phyloP scores from a whole-genome alignment of 2,113 vertebrate species.

The Laterallus jamaicensis region DNA sequence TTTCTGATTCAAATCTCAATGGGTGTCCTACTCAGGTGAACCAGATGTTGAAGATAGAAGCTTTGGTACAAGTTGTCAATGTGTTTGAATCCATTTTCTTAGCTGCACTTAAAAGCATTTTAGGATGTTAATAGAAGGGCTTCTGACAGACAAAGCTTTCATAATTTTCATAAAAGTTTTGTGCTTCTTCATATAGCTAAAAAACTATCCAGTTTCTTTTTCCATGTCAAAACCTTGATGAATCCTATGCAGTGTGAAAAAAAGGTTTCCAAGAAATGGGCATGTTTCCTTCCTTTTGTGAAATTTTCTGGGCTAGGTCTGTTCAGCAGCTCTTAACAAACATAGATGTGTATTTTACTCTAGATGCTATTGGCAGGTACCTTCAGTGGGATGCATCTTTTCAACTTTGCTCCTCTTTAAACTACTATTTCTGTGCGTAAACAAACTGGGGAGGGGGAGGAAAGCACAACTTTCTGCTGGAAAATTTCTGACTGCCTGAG shows the following conservation, averaged over 20 bases:
- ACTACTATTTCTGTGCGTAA: neutral
- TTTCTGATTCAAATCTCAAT: neutral
- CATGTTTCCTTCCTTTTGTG: neutral
- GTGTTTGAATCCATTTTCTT: neutral
- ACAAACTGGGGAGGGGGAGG: neutral
- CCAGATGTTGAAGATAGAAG: fast-evolving
- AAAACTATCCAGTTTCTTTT: neutral
- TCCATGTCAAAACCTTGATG: neutral
- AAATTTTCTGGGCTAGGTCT: neutral
- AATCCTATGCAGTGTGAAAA: neutral
- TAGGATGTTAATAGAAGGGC: neutral
- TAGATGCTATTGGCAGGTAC: neutral
- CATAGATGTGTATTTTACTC: neutral
- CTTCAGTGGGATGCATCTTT: neutral
- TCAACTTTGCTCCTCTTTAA: neutral
- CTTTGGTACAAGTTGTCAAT: neutral
- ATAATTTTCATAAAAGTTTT: too few species aligned
- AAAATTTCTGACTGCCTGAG: neutral
- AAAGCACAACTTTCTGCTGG: neutral
- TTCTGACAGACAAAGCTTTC: neutral
- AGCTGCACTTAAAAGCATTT: neutral
- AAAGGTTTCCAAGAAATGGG: neutral
- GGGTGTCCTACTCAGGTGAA: neutral
- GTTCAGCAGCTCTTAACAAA: neutral
- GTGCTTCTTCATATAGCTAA: neutral